Evolutionary conservation across 1,140 invertebrate species (phyloP).

Genomic region (Zaprionus nigranus): DNA sequence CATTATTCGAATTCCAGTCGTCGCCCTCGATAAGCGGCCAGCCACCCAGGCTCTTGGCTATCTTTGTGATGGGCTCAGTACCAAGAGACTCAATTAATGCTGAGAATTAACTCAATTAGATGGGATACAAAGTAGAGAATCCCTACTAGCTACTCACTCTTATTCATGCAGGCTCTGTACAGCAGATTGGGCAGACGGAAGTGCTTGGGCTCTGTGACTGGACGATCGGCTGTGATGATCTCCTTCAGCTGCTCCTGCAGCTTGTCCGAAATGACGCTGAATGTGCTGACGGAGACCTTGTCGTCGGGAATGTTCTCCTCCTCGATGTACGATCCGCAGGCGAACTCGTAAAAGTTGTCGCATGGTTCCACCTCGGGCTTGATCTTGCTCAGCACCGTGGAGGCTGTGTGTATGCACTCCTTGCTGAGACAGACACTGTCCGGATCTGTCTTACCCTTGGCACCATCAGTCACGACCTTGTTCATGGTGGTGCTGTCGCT

Average conservation of each 20-base stretch:
- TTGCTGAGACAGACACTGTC: conserved; percentile 86
- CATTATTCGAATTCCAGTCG: conserved; percentile 88
- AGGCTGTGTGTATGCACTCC: conserved; percentile 90
- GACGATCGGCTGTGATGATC: conserved; percentile 89
- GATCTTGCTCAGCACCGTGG: conserved; percentile 90
- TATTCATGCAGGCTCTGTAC: conserved; percentile 94
- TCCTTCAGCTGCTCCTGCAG: conserved; percentile 91
- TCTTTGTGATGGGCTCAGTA: conserved; percentile 88
- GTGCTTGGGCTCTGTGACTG: conserved; percentile 88
- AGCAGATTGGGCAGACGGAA: conserved; percentile 91
- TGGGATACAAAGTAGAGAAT: neutral
- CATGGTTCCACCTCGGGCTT: conserved; percentile 92
- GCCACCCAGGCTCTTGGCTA: conserved; percentile 92
- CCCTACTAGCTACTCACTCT: conserved; percentile 87
- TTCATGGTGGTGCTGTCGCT: conserved; percentile 59
- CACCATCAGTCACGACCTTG: conserved; percentile 34
- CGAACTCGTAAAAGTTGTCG: conserved; percentile 94
- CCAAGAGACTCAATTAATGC: conserved; percentile 90
- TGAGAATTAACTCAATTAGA: conserved; percentile 76
- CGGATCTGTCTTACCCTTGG: conserved; percentile 45
- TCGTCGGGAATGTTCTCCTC: conserved; percentile 92
- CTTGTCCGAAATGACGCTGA: conserved; percentile 91
- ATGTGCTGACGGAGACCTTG: conserved; percentile 91
- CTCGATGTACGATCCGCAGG: conserved; percentile 91
- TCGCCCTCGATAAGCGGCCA: conserved; percentile 95